phyloP scores from a whole-genome alignment of 92 coral and sea anemone species.

The Paramuricea clavata region DNA sequence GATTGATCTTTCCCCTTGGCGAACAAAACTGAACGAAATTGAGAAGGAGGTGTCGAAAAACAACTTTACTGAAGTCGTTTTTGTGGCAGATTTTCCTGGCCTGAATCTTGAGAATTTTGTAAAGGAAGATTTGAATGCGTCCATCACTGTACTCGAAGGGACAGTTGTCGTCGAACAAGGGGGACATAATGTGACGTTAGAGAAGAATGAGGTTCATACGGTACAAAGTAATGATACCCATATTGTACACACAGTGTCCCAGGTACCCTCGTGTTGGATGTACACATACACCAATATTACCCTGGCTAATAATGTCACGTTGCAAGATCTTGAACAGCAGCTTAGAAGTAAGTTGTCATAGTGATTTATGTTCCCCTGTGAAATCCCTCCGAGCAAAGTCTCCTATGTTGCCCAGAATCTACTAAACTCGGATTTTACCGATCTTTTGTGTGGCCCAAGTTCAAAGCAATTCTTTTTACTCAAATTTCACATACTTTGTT shows the following conservation, averaged over 20 bases:
- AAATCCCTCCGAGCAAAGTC: too few species aligned
- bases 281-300: slow-evolving; percentile 84
- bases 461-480: too few species aligned
- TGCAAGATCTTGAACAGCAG: slow-evolving; percentile 74
- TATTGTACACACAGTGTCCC: slow-evolving; percentile 89
- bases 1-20: slow-evolving; percentile 93
- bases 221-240: slow-evolving; percentile 86
- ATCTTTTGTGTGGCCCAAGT: too few species aligned
- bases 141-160: slow-evolving; percentile 77
- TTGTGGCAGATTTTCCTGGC: slow-evolving; percentile 96
- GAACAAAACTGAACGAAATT: slow-evolving; percentile 79
- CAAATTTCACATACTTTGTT: too few species aligned
- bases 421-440: too few species aligned
- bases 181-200: slow-evolving; percentile 74
- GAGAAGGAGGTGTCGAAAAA: slow-evolving; percentile 66
- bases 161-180: slow-evolving; percentile 52
- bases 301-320: slow-evolving; percentile 80
- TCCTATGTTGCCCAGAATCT: too few species aligned
- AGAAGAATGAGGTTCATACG: slow-evolving; percentile 73
- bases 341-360: slow-evolving; percentile 73
- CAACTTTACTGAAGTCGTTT: slow-evolving; percentile 86
- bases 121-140: slow-evolving; percentile 77
- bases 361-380: too few species aligned
- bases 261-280: slow-evolving; percentile 97
- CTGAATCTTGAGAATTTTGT: slow-evolving; percentile 88